Conservation (phyloP, 2,113 vertebrate genomes). For the Strigops habroptila region DNA sequence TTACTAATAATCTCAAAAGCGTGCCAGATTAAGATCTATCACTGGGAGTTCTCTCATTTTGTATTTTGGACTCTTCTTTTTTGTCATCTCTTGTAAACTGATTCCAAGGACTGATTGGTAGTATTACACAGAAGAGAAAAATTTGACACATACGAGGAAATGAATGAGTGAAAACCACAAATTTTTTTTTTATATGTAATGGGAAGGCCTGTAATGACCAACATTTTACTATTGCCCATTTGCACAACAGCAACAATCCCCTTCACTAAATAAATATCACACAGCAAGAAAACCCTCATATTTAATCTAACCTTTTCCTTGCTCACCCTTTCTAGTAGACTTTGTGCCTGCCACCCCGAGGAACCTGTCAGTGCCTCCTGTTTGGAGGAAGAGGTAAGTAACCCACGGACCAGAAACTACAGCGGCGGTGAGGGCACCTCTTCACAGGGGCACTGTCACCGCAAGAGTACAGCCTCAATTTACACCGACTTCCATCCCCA, state of each 20-base stretch:
- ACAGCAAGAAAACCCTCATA: neutral
- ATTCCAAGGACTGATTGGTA: neutral
- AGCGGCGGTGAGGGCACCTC: fast-evolving
- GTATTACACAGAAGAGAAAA: neutral
- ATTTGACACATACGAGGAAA: neutral
- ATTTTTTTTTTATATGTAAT: neutral
- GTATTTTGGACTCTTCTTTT: neutral
- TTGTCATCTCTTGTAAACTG: neutral
- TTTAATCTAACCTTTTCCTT: neutral
- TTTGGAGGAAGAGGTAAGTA: neutral
- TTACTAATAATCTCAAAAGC: neutral
- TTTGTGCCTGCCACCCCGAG: neutral
- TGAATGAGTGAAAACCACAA: fast-evolving
- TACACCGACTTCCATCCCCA: neutral
- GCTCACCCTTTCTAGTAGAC: neutral
- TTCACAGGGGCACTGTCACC: fast-evolving
- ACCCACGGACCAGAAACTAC: fast-evolving
- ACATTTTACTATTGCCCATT: neutral
- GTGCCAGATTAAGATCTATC: neutral
- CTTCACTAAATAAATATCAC: neutral
- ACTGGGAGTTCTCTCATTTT: neutral
- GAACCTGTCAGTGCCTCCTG: fast-evolving
- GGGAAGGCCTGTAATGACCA: neutral
- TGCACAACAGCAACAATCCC: neutral
- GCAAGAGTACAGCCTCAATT: neutral